Percentiles rank a stretch among this genome's conserved stretches.
These are phyloP conservation scores for Hassar affinis DNA, from an alignment of 2,113 vertebrate species.

Conservation along the genomic window DNA sequence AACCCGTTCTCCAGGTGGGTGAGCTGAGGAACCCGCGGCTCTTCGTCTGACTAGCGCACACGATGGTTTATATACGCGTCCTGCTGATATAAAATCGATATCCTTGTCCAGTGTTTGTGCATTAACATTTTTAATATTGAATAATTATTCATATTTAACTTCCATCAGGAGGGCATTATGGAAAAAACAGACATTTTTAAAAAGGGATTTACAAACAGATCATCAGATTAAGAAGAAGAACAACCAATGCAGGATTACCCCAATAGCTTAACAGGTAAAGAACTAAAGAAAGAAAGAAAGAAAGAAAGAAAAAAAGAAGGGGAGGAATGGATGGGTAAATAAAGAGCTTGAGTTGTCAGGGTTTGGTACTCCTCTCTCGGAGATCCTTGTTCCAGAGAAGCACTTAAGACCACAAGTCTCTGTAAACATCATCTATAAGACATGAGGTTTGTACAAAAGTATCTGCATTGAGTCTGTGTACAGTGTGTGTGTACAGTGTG, in stretches of 20 bases:
- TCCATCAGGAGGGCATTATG: conserved; percentile 41
- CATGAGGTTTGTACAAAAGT: conserved; percentile 40
- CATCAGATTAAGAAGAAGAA: conserved; percentile 6
- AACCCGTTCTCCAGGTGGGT: not conserved
- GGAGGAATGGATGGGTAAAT: conserved; percentile 30
- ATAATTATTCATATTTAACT: not conserved
- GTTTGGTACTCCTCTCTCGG: conserved; percentile 63
- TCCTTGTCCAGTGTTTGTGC: not conserved
- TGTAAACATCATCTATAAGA: conserved; percentile 69
- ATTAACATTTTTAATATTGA: not conserved
- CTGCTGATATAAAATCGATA: not conserved
- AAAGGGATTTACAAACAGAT: conserved; percentile 21
- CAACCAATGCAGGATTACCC: not conserved
- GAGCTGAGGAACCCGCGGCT: no score
- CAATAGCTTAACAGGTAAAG: not conserved
- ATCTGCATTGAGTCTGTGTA: conserved; percentile 27
- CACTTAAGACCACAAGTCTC: conserved; percentile 72
- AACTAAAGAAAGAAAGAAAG: not conserved
- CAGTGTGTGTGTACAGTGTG: not conserved
- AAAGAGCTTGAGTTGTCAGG: conserved; percentile 54
- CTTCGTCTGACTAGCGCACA: no score
- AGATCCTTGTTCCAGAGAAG: conserved; percentile 55
- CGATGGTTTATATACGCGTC: no score
- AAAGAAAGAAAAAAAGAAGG: conserved; percentile 1
- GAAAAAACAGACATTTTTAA: not conserved